Evolutionary conservation across 2,888 invertebrate species (phyloP).

Genomic region (Hydraecia micacea): DNA sequence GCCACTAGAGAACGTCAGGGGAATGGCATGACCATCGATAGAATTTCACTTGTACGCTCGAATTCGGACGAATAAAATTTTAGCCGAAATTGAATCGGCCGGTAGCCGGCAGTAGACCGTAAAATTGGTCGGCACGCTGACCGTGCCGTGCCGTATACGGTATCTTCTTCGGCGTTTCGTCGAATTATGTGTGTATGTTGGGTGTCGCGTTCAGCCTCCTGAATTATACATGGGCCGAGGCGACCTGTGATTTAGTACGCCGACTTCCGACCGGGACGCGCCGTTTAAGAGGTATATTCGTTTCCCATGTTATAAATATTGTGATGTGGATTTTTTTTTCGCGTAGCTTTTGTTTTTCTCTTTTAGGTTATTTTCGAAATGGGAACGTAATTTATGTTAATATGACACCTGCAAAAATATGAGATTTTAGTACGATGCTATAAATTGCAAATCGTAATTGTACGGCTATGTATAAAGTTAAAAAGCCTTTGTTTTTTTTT

Average conservation of each 20-base stretch:
- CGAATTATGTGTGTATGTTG: slow-evolving; percentile 80
- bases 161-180: slow-evolving; percentile 83
- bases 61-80: slow-evolving; percentile 88
- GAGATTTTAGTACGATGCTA: background rate
- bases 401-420: slow-evolving; percentile 15
- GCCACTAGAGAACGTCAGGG: slow-evolving; percentile 77
- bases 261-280: slow-evolving; percentile 77
- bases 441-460: background rate
- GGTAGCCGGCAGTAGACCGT: slow-evolving; percentile 84
- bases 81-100: slow-evolving; percentile 89
- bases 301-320: slow-evolving; percentile 76
- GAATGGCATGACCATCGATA: slow-evolving; percentile 82
- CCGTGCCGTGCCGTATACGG: slow-evolving; percentile 75
- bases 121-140: slow-evolving; percentile 87
- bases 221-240: slow-evolving; percentile 86
- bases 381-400: slow-evolving; percentile 25
- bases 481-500: background rate
- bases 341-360: slow-evolving; percentile 46
- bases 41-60: slow-evolving; percentile 85
- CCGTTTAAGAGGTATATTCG: slow-evolving; percentile 81
- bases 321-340: slow-evolving; percentile 67
- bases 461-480: background rate
- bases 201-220: slow-evolving; percentile 83
- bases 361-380: slow-evolving; percentile 20
- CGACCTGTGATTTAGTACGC: slow-evolving; percentile 86